A percentile compares a stretch with the other conserved stretches of the same genome.
These are phyloP conservation scores for Synodontis membranacea DNA, from an alignment of 2,113 vertebrate species.

Conservation along the genomic window DNA sequence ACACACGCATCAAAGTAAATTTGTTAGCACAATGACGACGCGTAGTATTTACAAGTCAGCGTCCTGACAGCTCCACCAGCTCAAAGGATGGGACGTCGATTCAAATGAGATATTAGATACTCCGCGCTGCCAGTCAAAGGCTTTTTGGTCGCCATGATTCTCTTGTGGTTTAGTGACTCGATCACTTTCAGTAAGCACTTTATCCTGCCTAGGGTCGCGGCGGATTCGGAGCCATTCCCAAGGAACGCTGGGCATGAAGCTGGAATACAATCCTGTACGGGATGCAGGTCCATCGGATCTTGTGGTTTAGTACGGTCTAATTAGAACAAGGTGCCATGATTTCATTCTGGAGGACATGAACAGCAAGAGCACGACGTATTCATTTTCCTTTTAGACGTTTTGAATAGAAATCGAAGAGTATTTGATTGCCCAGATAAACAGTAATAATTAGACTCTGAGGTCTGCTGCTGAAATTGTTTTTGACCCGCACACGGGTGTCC, in stretches of 20 bases:
- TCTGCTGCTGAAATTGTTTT: background rate
- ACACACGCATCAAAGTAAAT: background rate
- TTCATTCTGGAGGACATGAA: background rate
- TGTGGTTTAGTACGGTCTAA: background rate
- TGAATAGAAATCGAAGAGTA: background rate
- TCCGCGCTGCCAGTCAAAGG: background rate
- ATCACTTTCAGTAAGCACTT: background rate
- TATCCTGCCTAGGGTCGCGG: background rate
- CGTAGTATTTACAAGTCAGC: slow-evolving; percentile 15
- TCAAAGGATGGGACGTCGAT: background rate
- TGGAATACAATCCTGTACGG: background rate
- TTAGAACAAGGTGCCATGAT: background rate
- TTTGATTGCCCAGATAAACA: background rate
- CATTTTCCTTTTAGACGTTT: background rate
- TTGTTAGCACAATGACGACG: slow-evolving; percentile 21
- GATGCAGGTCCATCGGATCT: background rate
- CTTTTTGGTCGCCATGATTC: background rate
- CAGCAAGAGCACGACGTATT: background rate
- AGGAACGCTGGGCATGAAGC: background rate
- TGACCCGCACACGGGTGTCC: background rate
- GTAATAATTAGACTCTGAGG: background rate
- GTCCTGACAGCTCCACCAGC: background rate
- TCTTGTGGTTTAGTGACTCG: background rate
- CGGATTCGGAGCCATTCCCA: background rate
- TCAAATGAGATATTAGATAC: background rate